Evolutionary conservation across 2,797 vertebrate genomes (phyloP).

Genomic region (Helostoma temminkii): DNA sequence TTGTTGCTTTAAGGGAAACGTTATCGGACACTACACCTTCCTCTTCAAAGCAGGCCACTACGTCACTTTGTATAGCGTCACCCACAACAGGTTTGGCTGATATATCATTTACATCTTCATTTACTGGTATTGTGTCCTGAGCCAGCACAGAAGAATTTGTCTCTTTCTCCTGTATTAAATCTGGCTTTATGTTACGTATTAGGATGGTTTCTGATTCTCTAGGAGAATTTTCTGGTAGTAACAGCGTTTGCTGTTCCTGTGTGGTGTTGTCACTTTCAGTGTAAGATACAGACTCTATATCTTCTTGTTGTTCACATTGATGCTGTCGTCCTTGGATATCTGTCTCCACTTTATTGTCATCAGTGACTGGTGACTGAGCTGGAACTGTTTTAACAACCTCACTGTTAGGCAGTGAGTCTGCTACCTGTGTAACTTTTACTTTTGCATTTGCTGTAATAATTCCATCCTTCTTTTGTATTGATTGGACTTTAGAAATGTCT

Average conservation of each 20-base stretch:
- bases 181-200: constrained; percentile 31
- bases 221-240: constrained; percentile 14
- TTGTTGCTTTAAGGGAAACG: constrained; percentile 16
- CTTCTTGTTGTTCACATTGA: constrained; percentile 21
- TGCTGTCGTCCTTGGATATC: constrained; percentile 2
- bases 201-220: constrained; percentile 9
- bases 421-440: constrained; percentile 3
- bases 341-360: constrained; percentile 7
- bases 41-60: constrained; percentile 23
- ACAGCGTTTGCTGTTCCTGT: constrained; percentile 13
- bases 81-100: constrained; percentile 44
- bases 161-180: constrained; percentile 33
- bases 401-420: not conserved
- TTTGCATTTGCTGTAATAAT: constrained; percentile 10
- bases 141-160: constrained; percentile 10
- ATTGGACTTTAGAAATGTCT: constrained; percentile 30
- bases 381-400: not conserved
- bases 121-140: constrained; percentile 31
- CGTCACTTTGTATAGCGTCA: constrained; percentile 26
- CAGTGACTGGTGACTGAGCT: constrained; percentile 15
- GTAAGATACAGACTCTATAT: constrained; percentile 2
- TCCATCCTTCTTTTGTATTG: constrained; percentile 15
- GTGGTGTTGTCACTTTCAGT: constrained; percentile 13
- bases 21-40: not conserved
- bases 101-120: constrained; percentile 45